Evolutionary conservation across 2,888 invertebrate genomes (phyloP).

Genomic region (Blastobasis adustella): DNA sequence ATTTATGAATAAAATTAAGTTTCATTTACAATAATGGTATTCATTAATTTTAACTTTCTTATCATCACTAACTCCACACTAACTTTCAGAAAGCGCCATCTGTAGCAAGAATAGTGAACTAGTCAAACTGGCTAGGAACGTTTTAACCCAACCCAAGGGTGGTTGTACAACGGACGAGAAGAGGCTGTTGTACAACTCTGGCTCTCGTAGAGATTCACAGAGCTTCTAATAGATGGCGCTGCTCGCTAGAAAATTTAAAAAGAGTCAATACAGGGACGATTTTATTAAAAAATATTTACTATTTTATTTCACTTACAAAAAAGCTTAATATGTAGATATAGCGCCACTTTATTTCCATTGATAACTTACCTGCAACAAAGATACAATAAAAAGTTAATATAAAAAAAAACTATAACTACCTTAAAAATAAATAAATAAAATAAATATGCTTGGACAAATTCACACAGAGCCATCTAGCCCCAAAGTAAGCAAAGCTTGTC

Average conservation of each 20-base stretch:
- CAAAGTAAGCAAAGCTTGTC: too few species aligned
- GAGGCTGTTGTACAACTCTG: too few species aligned
- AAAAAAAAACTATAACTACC: too few species aligned
- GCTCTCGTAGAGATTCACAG: conserved; percentile 8
- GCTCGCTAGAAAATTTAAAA: conserved; percentile 8
- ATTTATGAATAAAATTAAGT: too few species aligned
- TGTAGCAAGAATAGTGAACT: background rate
- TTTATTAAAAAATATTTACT: background rate
- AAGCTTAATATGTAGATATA: background rate
- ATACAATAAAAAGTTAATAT: background rate
- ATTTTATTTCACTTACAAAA: too few species aligned
- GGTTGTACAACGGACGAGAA: too few species aligned
- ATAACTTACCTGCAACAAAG: background rate
- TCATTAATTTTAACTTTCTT: too few species aligned
- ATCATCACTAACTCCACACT: too few species aligned
- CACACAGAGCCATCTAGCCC: too few species aligned
- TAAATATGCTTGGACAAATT: too few species aligned
- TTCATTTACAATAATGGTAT: too few species aligned
- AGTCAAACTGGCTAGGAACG: background rate
- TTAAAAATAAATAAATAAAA: too few species aligned
- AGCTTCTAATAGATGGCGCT: conserved; percentile 30
- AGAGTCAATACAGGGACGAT: background rate
- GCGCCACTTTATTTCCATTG: background rate
- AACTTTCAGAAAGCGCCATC: background rate
- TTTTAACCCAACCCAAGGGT: background rate